A percentile compares a stretch with the other conserved stretches of the same genome.
Conservation (phyloP, 2,797 vertebrate species). For the Fistularia commersonii region DNA sequence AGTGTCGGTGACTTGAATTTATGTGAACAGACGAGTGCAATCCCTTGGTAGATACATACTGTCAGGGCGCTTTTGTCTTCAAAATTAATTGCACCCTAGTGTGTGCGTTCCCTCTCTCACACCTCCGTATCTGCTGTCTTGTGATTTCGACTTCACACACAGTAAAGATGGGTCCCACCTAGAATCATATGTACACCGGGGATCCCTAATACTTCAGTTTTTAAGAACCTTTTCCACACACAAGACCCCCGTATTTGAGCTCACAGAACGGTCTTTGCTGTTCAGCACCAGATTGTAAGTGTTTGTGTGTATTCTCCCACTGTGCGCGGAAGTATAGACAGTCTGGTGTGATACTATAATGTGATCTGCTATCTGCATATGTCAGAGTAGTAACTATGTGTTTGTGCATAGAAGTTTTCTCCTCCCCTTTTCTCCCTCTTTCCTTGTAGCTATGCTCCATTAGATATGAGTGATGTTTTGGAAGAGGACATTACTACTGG, state of each 20-base stretch:
- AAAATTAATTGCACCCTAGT: too few species aligned
- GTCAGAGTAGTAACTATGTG: conserved; percentile 17
- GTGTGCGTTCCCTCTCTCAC: too few species aligned
- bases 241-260: conserved; percentile 29
- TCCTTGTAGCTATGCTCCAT: conserved; percentile 62
- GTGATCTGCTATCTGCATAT: conserved; percentile 36
- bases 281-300: conserved; percentile 21
- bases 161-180: not conserved
- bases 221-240: conserved; percentile 12
- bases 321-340: conserved; percentile 21
- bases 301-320: conserved; percentile 9
- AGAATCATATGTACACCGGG: conserved; percentile 7
- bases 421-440: conserved; percentile 42
- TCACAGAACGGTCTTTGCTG: conserved; percentile 36
- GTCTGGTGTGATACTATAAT: conserved; percentile 23
- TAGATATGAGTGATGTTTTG: conserved; percentile 75
- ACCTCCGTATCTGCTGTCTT: not conserved
- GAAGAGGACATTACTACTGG: conserved; percentile 62
- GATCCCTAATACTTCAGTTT: conserved; percentile 2
- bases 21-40: too few species aligned
- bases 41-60: too few species aligned
- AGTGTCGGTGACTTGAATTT: too few species aligned
- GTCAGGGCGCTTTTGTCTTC: too few species aligned
- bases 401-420: conserved; percentile 21
- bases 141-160: too few species aligned